phyloP scores from a whole-genome alignment of 2,113 vertebrate species.

The Orycteropus afer region DNA sequence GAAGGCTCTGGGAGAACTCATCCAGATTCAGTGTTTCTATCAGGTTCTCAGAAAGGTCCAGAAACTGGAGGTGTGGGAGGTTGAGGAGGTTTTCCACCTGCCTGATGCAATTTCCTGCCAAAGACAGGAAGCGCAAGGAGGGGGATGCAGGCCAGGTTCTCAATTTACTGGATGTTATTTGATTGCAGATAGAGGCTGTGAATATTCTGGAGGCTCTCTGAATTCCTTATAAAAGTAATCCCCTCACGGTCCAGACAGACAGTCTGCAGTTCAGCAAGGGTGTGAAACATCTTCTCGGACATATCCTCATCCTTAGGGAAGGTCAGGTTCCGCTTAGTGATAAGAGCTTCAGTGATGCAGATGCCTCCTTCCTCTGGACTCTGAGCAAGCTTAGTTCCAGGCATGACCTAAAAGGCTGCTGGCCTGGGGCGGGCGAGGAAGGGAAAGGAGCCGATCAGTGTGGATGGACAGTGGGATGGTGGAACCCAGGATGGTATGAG shows the following conservation, averaged over 20 bases:
- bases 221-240: slow-evolving; percentile 71
- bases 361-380: not conserved
- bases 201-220: slow-evolving; percentile 54
- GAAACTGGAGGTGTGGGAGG: slow-evolving; percentile 75
- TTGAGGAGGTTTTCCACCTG: slow-evolving; percentile 83
- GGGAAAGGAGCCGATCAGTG: not conserved
- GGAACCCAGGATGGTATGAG: not conserved
- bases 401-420: not conserved
- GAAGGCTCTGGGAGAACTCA: slow-evolving; percentile 83
- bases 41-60: slow-evolving; percentile 87
- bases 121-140: slow-evolving; percentile 85
- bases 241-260: slow-evolving; percentile 84
- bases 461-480: not conserved
- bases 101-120: slow-evolving; percentile 86
- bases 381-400: not conserved
- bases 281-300: slow-evolving; percentile 50
- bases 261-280: slow-evolving; percentile 46
- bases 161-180: slow-evolving; percentile 86
- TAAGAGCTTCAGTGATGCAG: slow-evolving; percentile 75
- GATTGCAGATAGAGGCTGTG: slow-evolving; percentile 87
- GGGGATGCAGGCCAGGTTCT: slow-evolving; percentile 85
- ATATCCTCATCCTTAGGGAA: slow-evolving; percentile 24
- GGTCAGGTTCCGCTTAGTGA: slow-evolving; percentile 61
- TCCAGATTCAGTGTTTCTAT: slow-evolving; percentile 81
- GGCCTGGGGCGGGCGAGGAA: not conserved